These are phyloP conservation scores for Tokudaia tokunoshimensis DNA, from an alignment of 2,797 vertebrate genomes.

Conservation along the genomic window DNA sequence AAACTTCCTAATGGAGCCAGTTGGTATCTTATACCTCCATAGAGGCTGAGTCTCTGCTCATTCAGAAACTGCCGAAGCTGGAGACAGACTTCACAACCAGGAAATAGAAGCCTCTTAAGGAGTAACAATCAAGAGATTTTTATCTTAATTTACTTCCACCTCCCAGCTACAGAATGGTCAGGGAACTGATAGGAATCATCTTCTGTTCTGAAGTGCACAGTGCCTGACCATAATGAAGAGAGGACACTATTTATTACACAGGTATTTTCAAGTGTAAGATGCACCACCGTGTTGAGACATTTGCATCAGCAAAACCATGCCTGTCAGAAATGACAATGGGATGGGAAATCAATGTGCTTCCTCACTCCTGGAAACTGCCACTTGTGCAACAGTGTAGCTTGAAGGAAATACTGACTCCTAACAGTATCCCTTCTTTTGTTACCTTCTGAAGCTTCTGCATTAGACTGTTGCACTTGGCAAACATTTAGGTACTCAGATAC, in stretches of 20 bases:
- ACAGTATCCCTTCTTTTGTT: neutral
- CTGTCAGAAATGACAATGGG: neutral
- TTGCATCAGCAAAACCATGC: neutral
- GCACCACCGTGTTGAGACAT: neutral
- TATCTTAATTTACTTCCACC: neutral
- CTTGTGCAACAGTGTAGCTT: neutral
- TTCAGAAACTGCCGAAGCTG: neutral
- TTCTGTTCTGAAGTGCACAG: neutral
- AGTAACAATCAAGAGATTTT: neutral
- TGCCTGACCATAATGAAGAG: neutral
- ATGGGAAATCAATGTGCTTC: neutral
- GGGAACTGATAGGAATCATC: neutral
- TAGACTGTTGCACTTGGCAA: neutral
- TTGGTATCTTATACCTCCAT: fast-evolving
- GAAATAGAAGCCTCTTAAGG: neutral
- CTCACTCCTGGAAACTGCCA: neutral
- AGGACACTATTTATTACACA: neutral
- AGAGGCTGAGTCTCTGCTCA: neutral
- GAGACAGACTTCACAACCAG: neutral
- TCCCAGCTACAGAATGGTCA: neutral
- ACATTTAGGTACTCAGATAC: neutral
- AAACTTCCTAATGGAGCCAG: neutral
- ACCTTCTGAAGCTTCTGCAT: neutral
- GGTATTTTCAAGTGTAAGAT: conserved; percentile 44
- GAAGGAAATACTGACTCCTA: neutral